Evolutionary conservation across 2,888 invertebrate genomes (phyloP).

Genomic region (Mycalesis mineus): DNA sequence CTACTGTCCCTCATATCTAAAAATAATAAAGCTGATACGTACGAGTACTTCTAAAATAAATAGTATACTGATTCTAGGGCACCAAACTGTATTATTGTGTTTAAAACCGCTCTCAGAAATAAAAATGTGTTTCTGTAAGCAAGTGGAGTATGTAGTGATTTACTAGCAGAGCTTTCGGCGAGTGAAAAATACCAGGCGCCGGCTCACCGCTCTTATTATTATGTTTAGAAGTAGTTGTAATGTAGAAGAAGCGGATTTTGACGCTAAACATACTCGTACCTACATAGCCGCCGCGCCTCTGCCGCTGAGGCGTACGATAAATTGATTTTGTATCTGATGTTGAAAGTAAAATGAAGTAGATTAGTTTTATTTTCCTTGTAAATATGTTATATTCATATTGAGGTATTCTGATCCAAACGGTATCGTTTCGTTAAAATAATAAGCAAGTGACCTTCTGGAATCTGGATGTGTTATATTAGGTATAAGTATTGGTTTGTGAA

Average conservation of each 20-base stretch:
- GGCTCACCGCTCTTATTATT: slow-evolving; percentile 30
- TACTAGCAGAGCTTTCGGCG: slow-evolving; percentile 56
- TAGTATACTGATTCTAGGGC: slow-evolving; percentile 26
- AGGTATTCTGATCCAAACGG: too few relatives aligned
- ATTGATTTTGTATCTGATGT: slow-evolving; percentile 4
- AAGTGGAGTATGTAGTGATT: slow-evolving; percentile 48
- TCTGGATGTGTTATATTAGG: too few relatives aligned
- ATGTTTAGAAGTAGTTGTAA: slow-evolving; percentile 31
- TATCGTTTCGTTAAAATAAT: too few relatives aligned
- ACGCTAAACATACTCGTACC: slow-evolving; percentile 14
- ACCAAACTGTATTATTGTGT: slow-evolving; percentile 32
- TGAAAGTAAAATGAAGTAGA: background rate
- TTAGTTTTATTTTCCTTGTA: too few relatives aligned
- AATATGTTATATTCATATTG: too few relatives aligned
- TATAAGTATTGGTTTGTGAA: too few relatives aligned
- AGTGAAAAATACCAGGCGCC: slow-evolving; percentile 63
- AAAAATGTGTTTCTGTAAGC: slow-evolving; percentile 34
- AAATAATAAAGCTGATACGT: too few relatives aligned
- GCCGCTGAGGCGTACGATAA: background rate
- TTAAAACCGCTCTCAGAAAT: slow-evolving; percentile 35
- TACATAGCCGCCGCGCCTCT: background rate
- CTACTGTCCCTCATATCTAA: too few relatives aligned
- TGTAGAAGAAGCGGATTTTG: slow-evolving; percentile 23
- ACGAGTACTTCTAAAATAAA: background rate
- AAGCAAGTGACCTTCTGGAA: too few relatives aligned